Evolutionary conservation across 2,113 vertebrate genomes (phyloP), one percentile per base, ranked within the genome.

Genomic region (Pollachius pollachius): DNA sequence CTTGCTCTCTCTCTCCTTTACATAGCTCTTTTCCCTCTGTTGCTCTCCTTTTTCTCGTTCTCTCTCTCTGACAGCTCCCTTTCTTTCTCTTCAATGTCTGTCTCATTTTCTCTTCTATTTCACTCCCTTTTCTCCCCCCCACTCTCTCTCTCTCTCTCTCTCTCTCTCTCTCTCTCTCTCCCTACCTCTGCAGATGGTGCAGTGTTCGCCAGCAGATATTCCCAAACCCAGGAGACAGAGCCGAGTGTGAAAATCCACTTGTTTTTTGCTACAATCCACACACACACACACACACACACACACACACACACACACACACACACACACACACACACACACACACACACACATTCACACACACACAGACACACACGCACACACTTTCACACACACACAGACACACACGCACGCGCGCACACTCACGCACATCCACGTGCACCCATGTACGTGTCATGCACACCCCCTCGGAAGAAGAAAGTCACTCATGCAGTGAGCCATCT

Each of bases 121-220:
- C 68, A 67, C 70, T 71, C 70, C 70, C 68, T 72, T 71, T 52
- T 17, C 71, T 71, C 70, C 71, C 68, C 69, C 59, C 60, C 52
- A 48, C 27, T 30, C 57, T 21, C 54, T n/a, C 13, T 37, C 73
- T 72, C 78, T 71, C 54, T 78, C 87, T 83, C 69, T 34, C 77
- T 88, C 70, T 72, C 68, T 70, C 59, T 60, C 52, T 58, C 27
- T 30, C 57, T 21, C 48, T n/a, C 13, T 27, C 73, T 72, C 78
- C 72, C 54, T 78, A 87, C 84, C 69, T 34, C 77, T 88, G 84
- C 88, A 90, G 88, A 91, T 92, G 90, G 89, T 79, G 85, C 87
- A 87, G 82, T 73, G 76, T 84, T 89, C 72, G 80, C 84, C 89
- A 62, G 81, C 82, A 88, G 88, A 90, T 89, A 90, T 89, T 85